phyloP scores from a whole-genome alignment of 2,113 vertebrate species.

The Anas platyrhynchos region DNA sequence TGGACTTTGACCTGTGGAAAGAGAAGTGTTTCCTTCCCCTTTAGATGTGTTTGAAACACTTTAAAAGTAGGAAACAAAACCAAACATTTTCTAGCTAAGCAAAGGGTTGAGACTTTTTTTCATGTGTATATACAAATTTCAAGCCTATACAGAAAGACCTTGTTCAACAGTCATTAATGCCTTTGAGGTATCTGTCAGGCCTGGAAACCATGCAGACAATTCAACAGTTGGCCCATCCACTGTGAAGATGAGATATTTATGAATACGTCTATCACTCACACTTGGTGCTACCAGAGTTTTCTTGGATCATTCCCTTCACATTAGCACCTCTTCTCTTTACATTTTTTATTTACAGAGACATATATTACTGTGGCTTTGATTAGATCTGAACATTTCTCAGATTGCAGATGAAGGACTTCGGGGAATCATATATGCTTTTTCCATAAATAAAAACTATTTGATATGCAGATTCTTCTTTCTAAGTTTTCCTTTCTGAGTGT shows the following conservation, averaged over 20 bases:
- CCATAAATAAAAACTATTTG: background rate
- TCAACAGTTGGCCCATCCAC: background rate
- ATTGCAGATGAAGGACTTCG: background rate
- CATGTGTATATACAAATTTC: background rate
- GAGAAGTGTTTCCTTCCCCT: rapidly evolving
- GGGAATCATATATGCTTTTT: background rate
- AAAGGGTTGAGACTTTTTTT: background rate
- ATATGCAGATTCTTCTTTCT: background rate
- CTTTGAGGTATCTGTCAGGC: background rate
- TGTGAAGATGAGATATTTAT: background rate
- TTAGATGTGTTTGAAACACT: background rate
- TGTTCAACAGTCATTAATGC: background rate
- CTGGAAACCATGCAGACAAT: background rate
- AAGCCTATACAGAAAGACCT: background rate
- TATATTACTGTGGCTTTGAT: background rate
- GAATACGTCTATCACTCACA: background rate
- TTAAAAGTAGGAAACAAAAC: background rate
- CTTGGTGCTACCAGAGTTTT: background rate
- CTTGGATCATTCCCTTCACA: background rate
- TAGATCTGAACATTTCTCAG: background rate
- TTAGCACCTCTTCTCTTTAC: background rate
- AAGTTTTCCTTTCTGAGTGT: background rate
- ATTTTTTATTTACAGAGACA: background rate
- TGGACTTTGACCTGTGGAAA: background rate
- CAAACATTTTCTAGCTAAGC: background rate